Percentiles rank a stretch among this genome's conserved stretches.
Evolutionary conservation across 1,140 invertebrate genomes (phyloP).

Genomic region (Drosophila willistoni): DNA sequence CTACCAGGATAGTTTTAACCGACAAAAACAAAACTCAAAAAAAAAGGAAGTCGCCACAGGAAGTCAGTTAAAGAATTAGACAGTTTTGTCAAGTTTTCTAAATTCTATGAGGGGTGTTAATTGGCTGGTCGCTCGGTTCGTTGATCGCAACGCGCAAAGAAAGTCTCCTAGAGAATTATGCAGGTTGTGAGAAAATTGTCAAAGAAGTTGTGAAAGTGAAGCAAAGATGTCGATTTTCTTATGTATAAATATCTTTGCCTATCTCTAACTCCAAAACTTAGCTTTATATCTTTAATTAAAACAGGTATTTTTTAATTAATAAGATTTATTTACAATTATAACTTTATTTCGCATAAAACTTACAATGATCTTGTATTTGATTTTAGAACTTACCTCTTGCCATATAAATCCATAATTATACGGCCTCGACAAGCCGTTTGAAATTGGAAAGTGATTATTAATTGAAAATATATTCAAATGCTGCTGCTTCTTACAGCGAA

Average conservation of each 20-base stretch:
- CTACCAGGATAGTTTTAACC: conserved; percentile 62
- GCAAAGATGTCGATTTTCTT: neutral
- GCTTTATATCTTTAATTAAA: neutral
- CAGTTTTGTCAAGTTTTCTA: conserved; percentile 30
- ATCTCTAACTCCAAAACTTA: neutral
- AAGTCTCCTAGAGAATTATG: conserved; percentile 40
- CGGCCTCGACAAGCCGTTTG: conserved; percentile 68
- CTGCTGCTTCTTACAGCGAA: conserved; percentile 47
- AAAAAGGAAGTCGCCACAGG: conserved; percentile 71
- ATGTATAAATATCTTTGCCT: neutral
- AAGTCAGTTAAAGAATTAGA: conserved; percentile 53
- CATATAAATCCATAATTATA: conserved; percentile 78
- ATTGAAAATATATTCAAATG: conserved; percentile 13
- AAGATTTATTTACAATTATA: neutral
- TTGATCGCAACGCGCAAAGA: conserved; percentile 1
- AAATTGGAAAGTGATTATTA: conserved; percentile 13
- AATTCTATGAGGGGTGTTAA: conserved; percentile 65
- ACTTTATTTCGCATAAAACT: conserved; percentile 21
- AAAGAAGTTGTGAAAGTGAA: neutral
- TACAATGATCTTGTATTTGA: conserved; percentile 2
- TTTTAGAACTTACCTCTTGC: conserved; percentile 59
- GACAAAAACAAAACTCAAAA: neutral
- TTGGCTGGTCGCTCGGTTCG: conserved; percentile 27
- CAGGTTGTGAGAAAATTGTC: conserved; percentile 17
- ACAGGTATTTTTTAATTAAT: neutral